These are phyloP conservation scores for Notarius quadriscutis DNA, from an alignment of 2,113 vertebrate species.

Conservation along the genomic window DNA sequence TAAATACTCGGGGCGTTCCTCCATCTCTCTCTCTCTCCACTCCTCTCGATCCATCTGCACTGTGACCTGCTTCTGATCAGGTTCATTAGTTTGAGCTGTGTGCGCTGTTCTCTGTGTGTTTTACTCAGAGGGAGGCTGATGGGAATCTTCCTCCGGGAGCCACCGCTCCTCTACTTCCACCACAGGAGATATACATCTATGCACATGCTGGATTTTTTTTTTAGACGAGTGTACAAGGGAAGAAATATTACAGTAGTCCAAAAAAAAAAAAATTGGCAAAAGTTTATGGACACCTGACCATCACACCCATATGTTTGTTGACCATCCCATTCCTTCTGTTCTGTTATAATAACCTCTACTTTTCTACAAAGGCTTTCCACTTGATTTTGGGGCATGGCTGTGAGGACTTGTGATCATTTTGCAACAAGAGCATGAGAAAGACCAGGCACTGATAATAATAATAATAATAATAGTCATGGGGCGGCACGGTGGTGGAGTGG, in stretches of 20 bases:
- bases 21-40: constrained; percentile 40
- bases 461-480: no score
- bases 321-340: no score
- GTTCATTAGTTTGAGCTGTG: constrained; percentile 82
- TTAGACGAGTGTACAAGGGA: no score
- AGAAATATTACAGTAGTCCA: no score
- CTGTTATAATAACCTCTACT: no score
- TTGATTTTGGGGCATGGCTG: neutral
- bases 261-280: no score
- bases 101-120: constrained; percentile 55
- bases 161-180: constrained; percentile 41
- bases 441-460: neutral
- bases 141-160: constrained; percentile 19
- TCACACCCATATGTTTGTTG: no score
- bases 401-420: neutral
- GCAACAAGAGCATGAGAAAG: neutral
- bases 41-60: constrained; percentile 46
- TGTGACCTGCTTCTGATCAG: constrained; percentile 60
- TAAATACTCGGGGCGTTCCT: constrained; percentile 61
- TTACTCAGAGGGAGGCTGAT: constrained; percentile 41
- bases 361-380: neutral
- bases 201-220: no score
- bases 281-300: no score
- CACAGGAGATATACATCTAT: neutral
- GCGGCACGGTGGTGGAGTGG: no score